These are phyloP conservation scores for Myotis brandtii DNA, from an alignment of 2,113 vertebrate genomes.

Conservation along the genomic window DNA sequence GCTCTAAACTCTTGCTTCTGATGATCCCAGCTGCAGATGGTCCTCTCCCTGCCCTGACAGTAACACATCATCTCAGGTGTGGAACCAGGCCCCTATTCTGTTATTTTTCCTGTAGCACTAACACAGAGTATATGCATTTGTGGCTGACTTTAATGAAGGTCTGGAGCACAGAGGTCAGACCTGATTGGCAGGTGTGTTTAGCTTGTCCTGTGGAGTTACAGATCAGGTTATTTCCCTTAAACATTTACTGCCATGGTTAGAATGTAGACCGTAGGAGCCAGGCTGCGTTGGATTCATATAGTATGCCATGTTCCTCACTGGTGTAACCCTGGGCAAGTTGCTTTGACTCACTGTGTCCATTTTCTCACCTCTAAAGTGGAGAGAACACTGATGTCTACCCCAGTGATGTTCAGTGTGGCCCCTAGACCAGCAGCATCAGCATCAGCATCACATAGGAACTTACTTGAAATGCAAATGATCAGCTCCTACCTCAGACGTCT, in stretches of 20 bases:
- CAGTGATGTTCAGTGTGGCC: background rate
- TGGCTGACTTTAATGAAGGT: background rate
- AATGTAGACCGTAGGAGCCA: background rate
- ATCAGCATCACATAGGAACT: background rate
- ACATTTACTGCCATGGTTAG: background rate
- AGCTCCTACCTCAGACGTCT: background rate
- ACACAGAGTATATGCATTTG: no score
- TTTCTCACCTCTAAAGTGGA: background rate
- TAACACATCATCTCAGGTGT: background rate
- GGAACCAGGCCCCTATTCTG: background rate
- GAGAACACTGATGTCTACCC: background rate
- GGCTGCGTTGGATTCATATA: background rate
- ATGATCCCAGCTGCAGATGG: background rate
- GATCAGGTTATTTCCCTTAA: background rate
- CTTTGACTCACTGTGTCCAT: background rate
- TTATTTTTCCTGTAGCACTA: background rate
- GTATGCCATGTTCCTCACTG: background rate
- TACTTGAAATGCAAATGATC: background rate
- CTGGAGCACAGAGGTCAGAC: background rate
- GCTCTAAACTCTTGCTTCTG: background rate
- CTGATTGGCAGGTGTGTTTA: background rate
- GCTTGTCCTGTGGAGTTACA: background rate
- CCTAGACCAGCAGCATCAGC: background rate
- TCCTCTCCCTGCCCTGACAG: background rate
- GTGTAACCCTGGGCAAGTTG: background rate